These are phyloP conservation scores for Phoeniculus purpureus DNA, from an alignment of 2,797 vertebrate genomes.

Conservation along the genomic window DNA sequence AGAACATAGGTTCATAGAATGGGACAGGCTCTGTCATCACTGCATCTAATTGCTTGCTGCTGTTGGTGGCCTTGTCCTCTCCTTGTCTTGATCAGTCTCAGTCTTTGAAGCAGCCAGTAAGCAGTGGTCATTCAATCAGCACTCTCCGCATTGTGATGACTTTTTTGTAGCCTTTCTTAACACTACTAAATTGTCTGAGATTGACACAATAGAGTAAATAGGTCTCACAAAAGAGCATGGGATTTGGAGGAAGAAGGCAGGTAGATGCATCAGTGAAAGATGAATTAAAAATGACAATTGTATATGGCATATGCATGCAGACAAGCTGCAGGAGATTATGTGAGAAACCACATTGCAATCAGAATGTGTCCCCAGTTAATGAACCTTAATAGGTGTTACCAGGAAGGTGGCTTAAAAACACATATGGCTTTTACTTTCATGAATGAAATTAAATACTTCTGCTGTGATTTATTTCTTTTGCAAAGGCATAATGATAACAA, in stretches of 20 bases:
- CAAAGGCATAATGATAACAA: not conserved
- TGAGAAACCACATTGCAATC: not conserved
- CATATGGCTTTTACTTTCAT: not conserved
- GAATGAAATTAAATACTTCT: not conserved
- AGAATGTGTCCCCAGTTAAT: not conserved
- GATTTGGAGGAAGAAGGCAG: not conserved
- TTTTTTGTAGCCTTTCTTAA: not conserved
- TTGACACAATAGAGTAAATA: no score
- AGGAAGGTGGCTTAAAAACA: not conserved
- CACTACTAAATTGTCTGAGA: not conserved
- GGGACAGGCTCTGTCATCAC: fast-evolving
- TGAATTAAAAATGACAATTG: not conserved
- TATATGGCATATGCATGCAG: fast-evolving
- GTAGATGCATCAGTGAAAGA: not conserved
- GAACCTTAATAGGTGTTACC: not conserved
- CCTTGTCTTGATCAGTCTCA: not conserved
- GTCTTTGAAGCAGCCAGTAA: not conserved
- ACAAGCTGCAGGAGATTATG: not conserved
- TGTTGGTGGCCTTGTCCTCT: not conserved
- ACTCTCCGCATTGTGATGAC: not conserved
- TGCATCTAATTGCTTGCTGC: fast-evolving
- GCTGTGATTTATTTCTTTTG: not conserved
- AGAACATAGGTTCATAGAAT: not conserved
- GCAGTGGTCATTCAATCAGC: not conserved
- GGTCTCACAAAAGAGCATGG: not conserved